A percentile compares a stretch with the other conserved stretches of the same genome.
Evolutionary conservation across 2,113 vertebrate genomes (phyloP).

Genomic region (Glaucidium brasilianum): DNA sequence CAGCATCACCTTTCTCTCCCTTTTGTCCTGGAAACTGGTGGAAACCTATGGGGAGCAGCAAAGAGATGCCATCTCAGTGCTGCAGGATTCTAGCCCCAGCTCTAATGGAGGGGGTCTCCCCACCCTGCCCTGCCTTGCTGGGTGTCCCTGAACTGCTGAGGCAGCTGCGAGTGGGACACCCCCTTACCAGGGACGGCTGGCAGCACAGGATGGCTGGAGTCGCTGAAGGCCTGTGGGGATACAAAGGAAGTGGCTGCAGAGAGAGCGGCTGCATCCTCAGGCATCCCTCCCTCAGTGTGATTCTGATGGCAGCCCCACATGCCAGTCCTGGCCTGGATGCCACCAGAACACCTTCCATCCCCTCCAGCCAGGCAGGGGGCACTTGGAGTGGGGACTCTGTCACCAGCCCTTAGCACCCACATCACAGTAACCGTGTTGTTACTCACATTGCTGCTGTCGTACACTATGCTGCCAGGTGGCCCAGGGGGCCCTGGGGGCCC

Average conservation of each 20-base stretch:
- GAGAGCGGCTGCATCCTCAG: neutral
- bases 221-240: slow-evolving; percentile 34
- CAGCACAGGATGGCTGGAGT: slow-evolving; percentile 50
- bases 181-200: slow-evolving; percentile 57
- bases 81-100: neutral
- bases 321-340: neutral
- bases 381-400: fast-evolving
- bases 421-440: fast-evolving
- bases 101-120: fast-evolving
- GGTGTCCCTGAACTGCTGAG: neutral
- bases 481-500: slow-evolving; percentile 81
- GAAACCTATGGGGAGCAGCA: slow-evolving; percentile 39
- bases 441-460: slow-evolving; percentile 57
- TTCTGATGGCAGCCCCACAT: neutral
- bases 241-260: neutral
- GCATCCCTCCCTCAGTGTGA: neutral
- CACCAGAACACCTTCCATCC: neutral
- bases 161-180: neutral
- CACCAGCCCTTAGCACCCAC: neutral
- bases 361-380: neutral
- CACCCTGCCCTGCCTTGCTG: neutral
- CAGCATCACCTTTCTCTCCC: slow-evolving; percentile 79
- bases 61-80: neutral
- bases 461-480: slow-evolving; percentile 40
- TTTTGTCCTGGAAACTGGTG: slow-evolving; percentile 76